phyloP scores from a whole-genome alignment of 2,113 vertebrate genomes.

The Picathartes gymnocephalus region DNA sequence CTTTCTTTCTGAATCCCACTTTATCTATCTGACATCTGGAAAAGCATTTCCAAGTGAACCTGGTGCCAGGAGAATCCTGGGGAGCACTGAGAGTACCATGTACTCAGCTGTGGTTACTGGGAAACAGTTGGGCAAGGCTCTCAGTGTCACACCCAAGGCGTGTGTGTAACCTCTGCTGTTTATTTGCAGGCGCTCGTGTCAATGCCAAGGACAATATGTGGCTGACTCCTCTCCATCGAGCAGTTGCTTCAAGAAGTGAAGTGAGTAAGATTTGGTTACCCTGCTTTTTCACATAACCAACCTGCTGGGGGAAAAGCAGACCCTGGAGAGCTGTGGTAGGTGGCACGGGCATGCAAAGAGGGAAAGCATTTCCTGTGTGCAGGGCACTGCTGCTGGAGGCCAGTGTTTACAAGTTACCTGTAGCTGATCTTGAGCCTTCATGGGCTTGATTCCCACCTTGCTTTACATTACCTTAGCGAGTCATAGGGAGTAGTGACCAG shows the following conservation, averaged over 20 bases:
- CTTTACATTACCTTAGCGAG: background rate
- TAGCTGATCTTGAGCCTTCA: background rate
- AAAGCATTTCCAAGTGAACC: background rate
- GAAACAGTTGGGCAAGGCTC: background rate
- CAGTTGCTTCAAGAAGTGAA: slow-evolving; percentile 93
- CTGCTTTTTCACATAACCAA: background rate
- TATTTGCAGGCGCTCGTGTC: slow-evolving; percentile 86
- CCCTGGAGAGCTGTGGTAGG: background rate
- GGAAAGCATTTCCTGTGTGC: background rate
- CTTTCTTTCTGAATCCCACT: accelerated
- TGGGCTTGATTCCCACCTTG: background rate
- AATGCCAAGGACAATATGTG: slow-evolving; percentile 99
- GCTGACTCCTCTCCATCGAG: slow-evolving; percentile 95
- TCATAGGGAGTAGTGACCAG: background rate
- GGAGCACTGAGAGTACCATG: background rate
- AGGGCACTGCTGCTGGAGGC: background rate
- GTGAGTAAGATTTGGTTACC: slow-evolving; percentile 69
- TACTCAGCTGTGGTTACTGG: background rate
- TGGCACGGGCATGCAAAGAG: background rate
- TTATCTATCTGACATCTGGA: background rate
- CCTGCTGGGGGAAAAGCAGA: background rate
- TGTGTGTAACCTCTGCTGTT: slow-evolving; percentile 43
- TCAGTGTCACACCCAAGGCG: background rate
- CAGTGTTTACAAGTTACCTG: background rate
- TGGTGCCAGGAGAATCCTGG: background rate